A percentile compares a stretch with the other conserved stretches of the same genome.
These are phyloP conservation scores for Drosophila mauritiana DNA, from an alignment of 1,140 invertebrate species.

Conservation along the genomic window DNA sequence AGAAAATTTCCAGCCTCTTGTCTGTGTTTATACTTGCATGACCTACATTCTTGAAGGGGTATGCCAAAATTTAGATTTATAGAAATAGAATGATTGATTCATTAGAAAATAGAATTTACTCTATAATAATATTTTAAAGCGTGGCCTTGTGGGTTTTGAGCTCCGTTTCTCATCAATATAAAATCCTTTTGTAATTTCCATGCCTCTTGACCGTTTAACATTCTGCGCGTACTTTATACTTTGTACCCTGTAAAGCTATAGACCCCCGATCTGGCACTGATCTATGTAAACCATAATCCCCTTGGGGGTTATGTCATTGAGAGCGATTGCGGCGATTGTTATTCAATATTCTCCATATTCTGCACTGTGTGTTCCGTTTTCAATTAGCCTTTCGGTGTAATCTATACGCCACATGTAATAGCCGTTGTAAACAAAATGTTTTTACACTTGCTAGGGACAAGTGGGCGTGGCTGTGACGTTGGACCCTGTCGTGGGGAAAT, in stretches of 20 bases:
- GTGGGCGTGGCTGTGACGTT: conserved; percentile 11
- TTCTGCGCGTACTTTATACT: conserved; percentile 1
- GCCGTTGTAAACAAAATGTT: conserved; percentile 13
- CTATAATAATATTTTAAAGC: neutral
- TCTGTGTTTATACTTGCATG: neutral
- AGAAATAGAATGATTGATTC: too few species aligned
- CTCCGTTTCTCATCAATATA: neutral
- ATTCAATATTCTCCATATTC: conserved; percentile 22
- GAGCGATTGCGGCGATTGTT: conserved; percentile 6
- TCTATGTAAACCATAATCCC: conserved; percentile 20
- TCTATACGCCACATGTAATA: neutral
- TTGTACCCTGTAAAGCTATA: neutral
- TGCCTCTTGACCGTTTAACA: neutral
- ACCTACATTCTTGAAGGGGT: neutral
- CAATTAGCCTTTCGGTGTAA: neutral
- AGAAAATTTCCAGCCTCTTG: neutral
- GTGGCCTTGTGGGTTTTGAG: neutral
- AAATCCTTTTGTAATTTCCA: neutral
- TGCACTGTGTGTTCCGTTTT: neutral
- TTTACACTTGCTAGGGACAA: neutral
- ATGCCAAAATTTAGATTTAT: neutral
- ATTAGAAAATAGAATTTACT: neutral
- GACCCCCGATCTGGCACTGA: neutral
- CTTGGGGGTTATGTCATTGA: conserved; percentile 5
- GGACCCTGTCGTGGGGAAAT: conserved; percentile 7